Percentiles rank a stretch among this genome's conserved stretches.
These are phyloP conservation scores for Mechanitis mazaeus DNA, from an alignment of 2,888 invertebrate species.

Conservation along the genomic window DNA sequence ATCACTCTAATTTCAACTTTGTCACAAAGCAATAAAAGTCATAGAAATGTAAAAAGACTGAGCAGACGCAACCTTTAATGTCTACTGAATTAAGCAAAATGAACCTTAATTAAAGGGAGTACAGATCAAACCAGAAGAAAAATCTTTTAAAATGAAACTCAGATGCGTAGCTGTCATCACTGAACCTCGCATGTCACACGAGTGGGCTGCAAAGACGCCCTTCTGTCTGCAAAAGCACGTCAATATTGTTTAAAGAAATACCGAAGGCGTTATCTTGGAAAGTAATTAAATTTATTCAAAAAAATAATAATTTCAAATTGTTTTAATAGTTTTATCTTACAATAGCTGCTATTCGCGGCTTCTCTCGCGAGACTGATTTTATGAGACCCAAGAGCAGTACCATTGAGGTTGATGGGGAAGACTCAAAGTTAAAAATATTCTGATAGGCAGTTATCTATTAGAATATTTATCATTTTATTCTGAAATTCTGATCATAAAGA, in stretches of 20 bases:
- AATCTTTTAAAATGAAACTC: conserved; percentile 30
- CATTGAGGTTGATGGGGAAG: no score
- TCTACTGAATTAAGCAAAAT: conserved; percentile 3
- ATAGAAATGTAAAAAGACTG: conserved; percentile 28
- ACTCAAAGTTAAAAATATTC: no score
- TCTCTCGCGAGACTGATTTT: no score
- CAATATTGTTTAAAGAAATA: conserved; percentile 42
- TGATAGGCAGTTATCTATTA: no score
- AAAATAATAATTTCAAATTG: neutral
- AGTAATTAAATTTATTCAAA: conserved; percentile 1
- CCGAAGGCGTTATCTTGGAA: conserved; percentile 27
- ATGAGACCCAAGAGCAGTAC: no score
- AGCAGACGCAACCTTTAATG: conserved; percentile 15
- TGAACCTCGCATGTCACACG: conserved; percentile 57
- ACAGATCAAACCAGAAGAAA: conserved; percentile 13
- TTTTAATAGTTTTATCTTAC: neutral
- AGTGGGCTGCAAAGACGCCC: conserved; percentile 53
- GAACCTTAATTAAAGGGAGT: neutral
- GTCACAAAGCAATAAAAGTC: conserved; percentile 34
- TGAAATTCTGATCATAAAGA: no score
- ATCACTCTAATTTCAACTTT: conserved; percentile 41
- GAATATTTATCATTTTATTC: no score
- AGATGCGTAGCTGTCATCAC: conserved; percentile 54
- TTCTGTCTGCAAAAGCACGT: conserved; percentile 40
- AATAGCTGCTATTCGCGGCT: no score